Evolutionary conservation across 2,888 invertebrate species (phyloP).

Genomic region (Nephrotoma guestfalica): DNA sequence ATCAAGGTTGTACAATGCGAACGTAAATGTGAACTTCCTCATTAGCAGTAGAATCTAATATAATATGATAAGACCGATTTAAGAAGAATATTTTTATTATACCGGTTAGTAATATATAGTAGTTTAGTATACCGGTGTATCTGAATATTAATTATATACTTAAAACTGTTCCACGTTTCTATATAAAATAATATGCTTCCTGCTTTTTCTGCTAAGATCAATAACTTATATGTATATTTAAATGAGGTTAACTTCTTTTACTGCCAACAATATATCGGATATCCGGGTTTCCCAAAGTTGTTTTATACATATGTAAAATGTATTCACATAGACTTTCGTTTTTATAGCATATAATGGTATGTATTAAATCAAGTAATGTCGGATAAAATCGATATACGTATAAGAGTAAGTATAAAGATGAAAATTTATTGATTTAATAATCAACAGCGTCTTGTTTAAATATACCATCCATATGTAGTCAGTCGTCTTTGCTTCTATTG

Average conservation of each 20-base stretch:
- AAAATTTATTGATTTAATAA: too few species aligned
- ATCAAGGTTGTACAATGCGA: background rate
- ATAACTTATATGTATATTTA: background rate
- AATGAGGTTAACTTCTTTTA: background rate
- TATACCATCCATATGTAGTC: too few species aligned
- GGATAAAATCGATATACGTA: background rate
- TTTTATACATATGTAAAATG: background rate
- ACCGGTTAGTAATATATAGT: background rate
- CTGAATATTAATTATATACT: background rate
- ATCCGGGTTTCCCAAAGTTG: background rate
- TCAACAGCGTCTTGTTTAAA: too few species aligned
- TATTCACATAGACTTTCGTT: background rate
- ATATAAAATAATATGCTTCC: background rate
- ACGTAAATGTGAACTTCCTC: background rate
- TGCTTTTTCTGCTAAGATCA: background rate
- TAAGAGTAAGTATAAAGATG: too few species aligned
- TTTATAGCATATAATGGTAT: background rate
- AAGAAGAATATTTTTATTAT: background rate
- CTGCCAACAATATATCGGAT: background rate
- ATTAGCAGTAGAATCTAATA: background rate
- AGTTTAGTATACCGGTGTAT: background rate
- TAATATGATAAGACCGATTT: background rate
- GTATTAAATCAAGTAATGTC: background rate
- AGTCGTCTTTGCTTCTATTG: too few species aligned
- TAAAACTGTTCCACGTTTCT: background rate